These are phyloP conservation scores for Ceratina calcarata DNA, from an alignment of 1,140 invertebrate genomes.

Conservation along the genomic window DNA sequence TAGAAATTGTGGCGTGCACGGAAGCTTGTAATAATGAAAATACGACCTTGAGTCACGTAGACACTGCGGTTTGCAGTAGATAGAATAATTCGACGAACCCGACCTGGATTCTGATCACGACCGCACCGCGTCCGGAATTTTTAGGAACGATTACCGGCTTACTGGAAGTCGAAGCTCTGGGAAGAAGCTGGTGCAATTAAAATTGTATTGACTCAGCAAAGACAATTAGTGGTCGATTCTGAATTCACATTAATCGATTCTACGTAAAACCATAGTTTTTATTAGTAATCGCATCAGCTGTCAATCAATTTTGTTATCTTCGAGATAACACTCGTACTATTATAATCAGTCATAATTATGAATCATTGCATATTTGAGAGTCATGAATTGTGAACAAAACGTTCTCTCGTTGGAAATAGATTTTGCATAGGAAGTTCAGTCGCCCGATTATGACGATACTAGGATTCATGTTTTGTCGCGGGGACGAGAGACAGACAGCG, in stretches of 20 bases:
- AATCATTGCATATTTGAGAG: background rate
- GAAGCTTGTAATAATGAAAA: background rate
- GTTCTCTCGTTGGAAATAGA: conserved; percentile 33
- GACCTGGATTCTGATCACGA: conserved; percentile 21
- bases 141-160: background rate
- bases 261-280: background rate
- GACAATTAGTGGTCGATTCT: background rate
- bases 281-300: background rate
- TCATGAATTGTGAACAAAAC: conserved; percentile 23
- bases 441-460: conserved; percentile 18
- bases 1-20: background rate
- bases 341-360: too few relatives aligned
- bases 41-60: background rate
- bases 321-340: background rate
- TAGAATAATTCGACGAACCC: conserved; percentile 19
- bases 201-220: background rate
- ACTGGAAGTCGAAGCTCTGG: background rate
- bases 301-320: background rate
- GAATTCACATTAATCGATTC: background rate
- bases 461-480: conserved; percentile 41
- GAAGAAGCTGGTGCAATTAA: background rate
- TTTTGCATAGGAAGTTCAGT: conserved; percentile 28
- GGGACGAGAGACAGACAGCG: conserved; percentile 38
- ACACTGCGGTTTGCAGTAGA: background rate
- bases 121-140: background rate